A percentile compares a stretch with the other conserved stretches of the same genome.
phyloP scores from a whole-genome alignment of 2,888 invertebrate species.

The Syritta pipiens region DNA sequence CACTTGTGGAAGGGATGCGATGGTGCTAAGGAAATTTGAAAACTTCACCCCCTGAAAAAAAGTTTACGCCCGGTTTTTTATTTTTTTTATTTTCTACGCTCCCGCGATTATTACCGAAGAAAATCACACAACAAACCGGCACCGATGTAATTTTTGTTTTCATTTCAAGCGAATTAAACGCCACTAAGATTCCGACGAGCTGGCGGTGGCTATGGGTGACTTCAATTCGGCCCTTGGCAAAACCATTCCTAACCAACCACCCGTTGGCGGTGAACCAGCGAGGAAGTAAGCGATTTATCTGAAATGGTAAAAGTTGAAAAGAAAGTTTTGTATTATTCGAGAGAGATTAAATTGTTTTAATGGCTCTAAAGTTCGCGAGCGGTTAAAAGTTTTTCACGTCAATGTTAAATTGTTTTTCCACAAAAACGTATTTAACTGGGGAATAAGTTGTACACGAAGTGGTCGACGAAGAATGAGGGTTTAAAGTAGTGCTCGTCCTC shows the following conservation, averaged over 20 bases:
- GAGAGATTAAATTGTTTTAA: constrained; percentile 79
- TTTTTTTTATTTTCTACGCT: constrained; percentile 36
- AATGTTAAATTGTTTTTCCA: constrained; percentile 65
- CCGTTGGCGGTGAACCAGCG: constrained; percentile 6
- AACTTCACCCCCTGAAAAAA: too few species aligned
- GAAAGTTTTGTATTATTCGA: constrained; percentile 73
- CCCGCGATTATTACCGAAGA: constrained; percentile 44
- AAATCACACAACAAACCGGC: constrained; percentile 44
- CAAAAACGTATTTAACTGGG: constrained; percentile 57
- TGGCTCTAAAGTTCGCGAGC: constrained; percentile 72
- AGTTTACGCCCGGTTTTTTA: too few species aligned
- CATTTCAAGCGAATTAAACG: constrained; percentile 56
- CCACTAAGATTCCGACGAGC: constrained; percentile 18
- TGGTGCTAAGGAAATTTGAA: constrained; percentile 43
- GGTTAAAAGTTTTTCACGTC: constrained; percentile 52
- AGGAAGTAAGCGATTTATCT: constrained; percentile 65
- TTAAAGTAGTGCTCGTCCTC: too few species aligned
- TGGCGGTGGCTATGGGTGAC: constrained; percentile 2
- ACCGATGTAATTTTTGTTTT: constrained; percentile 33
- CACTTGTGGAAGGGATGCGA: background rate
- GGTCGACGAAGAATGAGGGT: too few species aligned
- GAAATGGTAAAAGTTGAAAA: constrained; percentile 63
- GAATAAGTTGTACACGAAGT: too few species aligned
- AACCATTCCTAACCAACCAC: constrained; percentile 30
- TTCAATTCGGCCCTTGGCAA: constrained; percentile 54